Evolutionary conservation across 1,140 invertebrate genomes (phyloP).

Genomic region (Babylonia areolata): DNA sequence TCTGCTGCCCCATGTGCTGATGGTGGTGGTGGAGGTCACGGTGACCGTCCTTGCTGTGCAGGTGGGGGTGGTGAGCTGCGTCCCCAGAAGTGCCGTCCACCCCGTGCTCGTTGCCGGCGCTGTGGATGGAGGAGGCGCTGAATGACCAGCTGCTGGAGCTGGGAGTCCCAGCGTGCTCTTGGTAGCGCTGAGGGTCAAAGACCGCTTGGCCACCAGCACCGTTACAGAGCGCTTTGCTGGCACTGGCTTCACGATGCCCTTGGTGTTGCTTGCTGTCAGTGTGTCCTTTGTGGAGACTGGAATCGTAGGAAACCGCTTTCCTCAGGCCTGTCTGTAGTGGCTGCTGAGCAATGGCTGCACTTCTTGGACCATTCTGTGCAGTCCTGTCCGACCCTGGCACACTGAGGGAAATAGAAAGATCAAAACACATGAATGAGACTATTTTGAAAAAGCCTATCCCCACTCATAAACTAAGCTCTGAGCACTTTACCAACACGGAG

Average conservation of each 20-base stretch:
- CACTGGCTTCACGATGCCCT: not conserved
- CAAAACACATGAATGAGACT: too few species aligned
- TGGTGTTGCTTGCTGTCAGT: not conserved
- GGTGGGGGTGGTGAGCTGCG: constrained; percentile 39
- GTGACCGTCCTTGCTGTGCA: not conserved
- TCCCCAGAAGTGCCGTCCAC: constrained; percentile 38
- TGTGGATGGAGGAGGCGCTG: constrained; percentile 57
- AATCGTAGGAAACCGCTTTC: constrained; percentile 12
- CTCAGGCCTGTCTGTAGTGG: not conserved
- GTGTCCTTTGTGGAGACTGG: not conserved
- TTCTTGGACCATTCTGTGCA: not conserved
- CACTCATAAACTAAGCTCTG: too few species aligned
- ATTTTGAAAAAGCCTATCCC: too few species aligned
- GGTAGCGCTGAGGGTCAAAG: constrained; percentile 64
- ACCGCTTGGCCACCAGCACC: not conserved
- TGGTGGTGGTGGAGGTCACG: not conserved
- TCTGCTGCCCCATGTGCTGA: not conserved
- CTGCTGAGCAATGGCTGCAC: not conserved
- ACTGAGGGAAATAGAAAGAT: not conserved
- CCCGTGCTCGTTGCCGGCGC: constrained; percentile 45
- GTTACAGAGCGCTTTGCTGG: not conserved
- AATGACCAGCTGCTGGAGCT: constrained; percentile 65
- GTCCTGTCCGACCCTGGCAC: not conserved
- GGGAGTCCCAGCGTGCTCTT: constrained; percentile 51
- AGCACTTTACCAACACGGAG: too few species aligned